Base-by-base conservation (phyloP, 1,140 invertebrate genomes). In the Hylaeus volcanicus region DNA sequence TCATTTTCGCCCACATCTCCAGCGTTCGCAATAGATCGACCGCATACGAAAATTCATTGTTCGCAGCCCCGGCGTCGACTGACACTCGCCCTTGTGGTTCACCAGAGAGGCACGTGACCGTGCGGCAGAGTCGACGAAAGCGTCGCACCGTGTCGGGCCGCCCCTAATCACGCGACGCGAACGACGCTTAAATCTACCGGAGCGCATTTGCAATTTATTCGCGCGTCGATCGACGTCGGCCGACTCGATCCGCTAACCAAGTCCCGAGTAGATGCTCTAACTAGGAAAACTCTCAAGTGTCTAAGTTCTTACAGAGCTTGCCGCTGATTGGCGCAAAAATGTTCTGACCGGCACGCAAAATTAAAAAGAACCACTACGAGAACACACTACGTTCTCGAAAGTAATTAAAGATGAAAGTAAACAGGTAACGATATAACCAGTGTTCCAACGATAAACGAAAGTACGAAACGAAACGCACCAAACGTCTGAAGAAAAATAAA, bases 371-470 rank as follows among this genome's bases (percentile, higher is more conserved):
- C 70, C 79, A 86, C 86, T 87, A 88, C 82, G 82, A 88, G 76
- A 87, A 86, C 73, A 81, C 83, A 84, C 86, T 88, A 88, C 83
- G 83, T 79, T 86, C 84, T 83, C 85, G 85, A 83, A 71, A 77
- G 60, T 37, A 80, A 58, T 53, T 26, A 41, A 41, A 45, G 26
- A 26, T 26, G 26, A n/a, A 1, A 48, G 64, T 39, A 41, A 53
- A 43, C 65, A 15, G 26, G 9, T 39, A n/a, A n/a, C n/a, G n/a
- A 58, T 3, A 26, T 26, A 26, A 26, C 26, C 26, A 68, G 4
- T 26, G 69, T 43, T 64, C 41, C 51, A 63, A 78, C 15, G 68
- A 2, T 26, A 37, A 78, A 71, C 12, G 39, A 48, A 56, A 14
- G 39, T 43, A 43, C 39, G 55, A 71, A 75, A 64, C 12, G 58